These are phyloP conservation scores for Drosophila bocki DNA, from an alignment of 1,140 invertebrate genomes.

Conservation along the genomic window DNA sequence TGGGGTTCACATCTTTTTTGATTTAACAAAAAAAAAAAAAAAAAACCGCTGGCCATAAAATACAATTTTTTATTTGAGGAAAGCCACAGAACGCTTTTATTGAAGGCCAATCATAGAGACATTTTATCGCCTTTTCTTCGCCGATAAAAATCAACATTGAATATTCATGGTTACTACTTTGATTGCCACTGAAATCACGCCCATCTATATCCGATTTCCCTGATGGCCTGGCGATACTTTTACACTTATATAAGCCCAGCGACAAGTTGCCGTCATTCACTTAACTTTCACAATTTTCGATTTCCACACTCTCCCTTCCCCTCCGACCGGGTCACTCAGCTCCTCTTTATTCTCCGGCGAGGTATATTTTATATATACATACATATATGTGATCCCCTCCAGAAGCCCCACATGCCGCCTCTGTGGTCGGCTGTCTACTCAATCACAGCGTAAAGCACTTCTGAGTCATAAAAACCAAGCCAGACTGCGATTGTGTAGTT, in stretches of 20 bases:
- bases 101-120: not conserved
- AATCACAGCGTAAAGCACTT: constrained; percentile 53
- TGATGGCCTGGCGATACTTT: constrained; percentile 2
- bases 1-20: not conserved
- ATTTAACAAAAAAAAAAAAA: not conserved
- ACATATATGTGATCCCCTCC: constrained; percentile 1
- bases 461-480: constrained; percentile 53
- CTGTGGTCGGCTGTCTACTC: constrained; percentile 49
- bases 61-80: not conserved
- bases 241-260: constrained; percentile 11
- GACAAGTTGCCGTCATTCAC: constrained; percentile 42
- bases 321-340: not conserved
- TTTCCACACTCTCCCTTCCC: constrained; percentile 30
- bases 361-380: not conserved
- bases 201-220: constrained; percentile 15
- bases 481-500: constrained; percentile 50
- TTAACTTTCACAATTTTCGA: constrained; percentile 46
- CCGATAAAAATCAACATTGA: constrained; percentile 23
- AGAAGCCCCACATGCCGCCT: constrained; percentile 10
- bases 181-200: constrained; percentile 21
- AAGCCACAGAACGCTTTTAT: not conserved
- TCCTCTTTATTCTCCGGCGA: constrained; percentile 19
- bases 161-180: constrained; percentile 24
- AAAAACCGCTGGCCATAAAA: not conserved
- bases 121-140: not conserved